Percentiles rank a stretch among this genome's conserved stretches.
Evolutionary conservation across 2,888 invertebrate species (phyloP).

Genomic region (Trilocha varians): DNA sequence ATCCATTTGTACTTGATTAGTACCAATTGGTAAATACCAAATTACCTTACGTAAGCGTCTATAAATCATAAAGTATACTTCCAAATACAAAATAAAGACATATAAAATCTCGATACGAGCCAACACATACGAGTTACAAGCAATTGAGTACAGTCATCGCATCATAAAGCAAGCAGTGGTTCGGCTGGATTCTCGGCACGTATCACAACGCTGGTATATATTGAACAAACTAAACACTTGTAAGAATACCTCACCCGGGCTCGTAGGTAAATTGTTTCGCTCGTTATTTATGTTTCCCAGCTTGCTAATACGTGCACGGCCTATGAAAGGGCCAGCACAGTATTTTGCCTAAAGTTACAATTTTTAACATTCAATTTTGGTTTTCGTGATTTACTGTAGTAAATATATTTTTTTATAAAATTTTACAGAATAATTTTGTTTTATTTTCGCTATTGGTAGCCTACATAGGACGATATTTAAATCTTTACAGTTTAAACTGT

Average conservation of each 20-base stretch:
- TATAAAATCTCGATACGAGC: constrained; percentile 38
- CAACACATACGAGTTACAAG: constrained; percentile 36
- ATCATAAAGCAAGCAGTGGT: constrained; percentile 38
- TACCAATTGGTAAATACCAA: too few relatives aligned
- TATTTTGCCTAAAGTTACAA: constrained; percentile 26
- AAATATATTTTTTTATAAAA: too few relatives aligned
- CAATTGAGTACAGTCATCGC: constrained; percentile 48
- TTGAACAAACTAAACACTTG: constrained; percentile 69
- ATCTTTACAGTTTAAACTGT: too few relatives aligned
- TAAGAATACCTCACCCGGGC: constrained; percentile 61
- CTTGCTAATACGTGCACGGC: constrained; percentile 62
- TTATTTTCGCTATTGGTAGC: too few relatives aligned
- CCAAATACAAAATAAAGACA: constrained; percentile 25
- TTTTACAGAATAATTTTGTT: too few relatives aligned
- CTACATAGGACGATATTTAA: too few relatives aligned
- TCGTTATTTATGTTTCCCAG: constrained; percentile 65
- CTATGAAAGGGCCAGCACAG: constrained; percentile 32
- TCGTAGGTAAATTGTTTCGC: constrained; percentile 68
- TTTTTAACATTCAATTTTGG: constrained; percentile 26
- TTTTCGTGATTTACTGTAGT: constrained; percentile 5
- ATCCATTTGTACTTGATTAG: too few relatives aligned
- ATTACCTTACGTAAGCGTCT: not conserved
- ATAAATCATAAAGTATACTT: not conserved
- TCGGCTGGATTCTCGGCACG: constrained; percentile 50
- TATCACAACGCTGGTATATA: constrained; percentile 51